Conservation (phyloP, 2,888 invertebrate species). For the Panzeria rudis region DNA sequence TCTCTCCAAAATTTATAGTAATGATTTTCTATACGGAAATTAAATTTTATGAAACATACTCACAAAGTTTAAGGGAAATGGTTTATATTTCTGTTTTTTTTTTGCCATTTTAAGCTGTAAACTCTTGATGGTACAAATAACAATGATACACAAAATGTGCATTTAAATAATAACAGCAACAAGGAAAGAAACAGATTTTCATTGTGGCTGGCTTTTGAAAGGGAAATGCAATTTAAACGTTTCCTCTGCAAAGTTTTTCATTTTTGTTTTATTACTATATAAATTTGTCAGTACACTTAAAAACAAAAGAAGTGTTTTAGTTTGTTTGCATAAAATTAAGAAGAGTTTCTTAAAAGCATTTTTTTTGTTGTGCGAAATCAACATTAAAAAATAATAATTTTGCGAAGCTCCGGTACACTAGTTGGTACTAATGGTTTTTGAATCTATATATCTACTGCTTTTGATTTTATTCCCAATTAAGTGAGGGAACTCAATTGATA, state of each 20-base stretch:
- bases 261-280: background rate
- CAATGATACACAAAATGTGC: constrained; percentile 35
- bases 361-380: background rate
- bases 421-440: too few species aligned
- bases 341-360: background rate
- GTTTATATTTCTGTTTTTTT: constrained; percentile 12
- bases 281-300: background rate
- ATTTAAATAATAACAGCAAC: background rate
- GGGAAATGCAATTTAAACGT: constrained; percentile 62
- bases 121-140: constrained; percentile 39
- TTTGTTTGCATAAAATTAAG: background rate
- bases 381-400: background rate
- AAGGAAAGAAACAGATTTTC: constrained; percentile 41
- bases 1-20: too few species aligned
- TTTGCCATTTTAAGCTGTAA: constrained; percentile 23
- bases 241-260: constrained; percentile 33
- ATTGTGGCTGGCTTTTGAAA: constrained; percentile 36
- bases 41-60: too few species aligned
- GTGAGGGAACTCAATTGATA: too few species aligned
- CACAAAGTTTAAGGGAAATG: constrained; percentile 10
- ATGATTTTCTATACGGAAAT: too few species aligned
- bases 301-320: background rate
- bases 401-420: too few species aligned
- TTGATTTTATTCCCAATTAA: too few species aligned
- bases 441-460: too few species aligned